Evolutionary conservation across 2,797 vertebrate genomes (phyloP), one percentile per base, ranked within the genome.

Genomic region (Myioborus miniatus): DNA sequence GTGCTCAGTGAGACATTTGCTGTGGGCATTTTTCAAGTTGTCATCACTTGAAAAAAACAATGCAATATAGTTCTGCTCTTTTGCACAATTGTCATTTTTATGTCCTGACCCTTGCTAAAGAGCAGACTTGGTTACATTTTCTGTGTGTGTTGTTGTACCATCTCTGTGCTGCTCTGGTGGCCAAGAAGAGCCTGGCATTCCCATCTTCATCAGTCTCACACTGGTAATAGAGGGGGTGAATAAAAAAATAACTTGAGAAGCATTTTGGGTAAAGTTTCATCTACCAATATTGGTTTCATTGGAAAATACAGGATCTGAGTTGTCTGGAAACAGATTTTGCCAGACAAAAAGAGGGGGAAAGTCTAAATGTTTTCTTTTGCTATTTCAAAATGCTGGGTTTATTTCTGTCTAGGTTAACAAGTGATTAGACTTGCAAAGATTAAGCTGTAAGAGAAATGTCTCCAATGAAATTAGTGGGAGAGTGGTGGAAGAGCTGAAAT

Each of bases 91-190:
- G 39, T 53, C 2, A 32, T 87, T 81, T 87, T 39, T 27, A 44
- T 46, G 37, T 39, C 29, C 34, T 64, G 71, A 32, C n/a, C 17
- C 62, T 56, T 86, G 37, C 32, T 34, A 69, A 84, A 27, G 36
- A 65, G 53, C 72, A 46, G 68, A 20, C 63, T 22, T 41, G 49
- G 55, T 52, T 15, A 29, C 4, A 2, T 58, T 82, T 84, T 81
- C 41, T 74, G 10, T 32, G 11, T 49, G 1, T 46, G 23, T 4
- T 7, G 0, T 24, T 44, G 18, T 6, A 14, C 6, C 4, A 2
- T 52, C 52, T 8, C 34, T 47, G 53, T 55, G 22, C 21, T 1
- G 1, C 59, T 23, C 9, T 3, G 10, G 18, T 50, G 37, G n/a
- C 68, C 29, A 24, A 39, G 44, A 23, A 13, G 26, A 36, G n/a